Evolutionary conservation across 2,797 vertebrate species (phyloP).

Genomic region (Ibycter americanus): DNA sequence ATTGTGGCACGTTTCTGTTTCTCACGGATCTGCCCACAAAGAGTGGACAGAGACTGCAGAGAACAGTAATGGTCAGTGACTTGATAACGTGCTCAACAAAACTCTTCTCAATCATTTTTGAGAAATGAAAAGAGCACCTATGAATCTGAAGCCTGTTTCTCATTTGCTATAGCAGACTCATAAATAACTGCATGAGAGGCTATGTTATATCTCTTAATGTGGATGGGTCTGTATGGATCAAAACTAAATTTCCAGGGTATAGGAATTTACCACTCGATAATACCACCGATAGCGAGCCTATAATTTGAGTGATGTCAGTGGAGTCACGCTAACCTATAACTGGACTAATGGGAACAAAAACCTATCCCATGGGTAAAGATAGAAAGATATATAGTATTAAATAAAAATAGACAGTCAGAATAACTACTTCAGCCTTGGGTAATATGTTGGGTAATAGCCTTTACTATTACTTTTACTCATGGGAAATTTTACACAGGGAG

Average conservation of each 20-base stretch:
- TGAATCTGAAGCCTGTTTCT: neutral
- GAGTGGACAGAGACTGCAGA: neutral
- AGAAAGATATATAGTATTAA: slow-evolving; percentile 37
- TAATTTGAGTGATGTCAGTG: neutral
- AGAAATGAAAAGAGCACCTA: neutral
- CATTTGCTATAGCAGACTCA: neutral
- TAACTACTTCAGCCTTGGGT: neutral
- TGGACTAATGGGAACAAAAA: slow-evolving; percentile 24
- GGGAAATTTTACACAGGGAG: slow-evolving; percentile 27
- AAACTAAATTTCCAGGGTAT: neutral
- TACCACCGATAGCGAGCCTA: neutral
- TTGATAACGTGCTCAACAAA: neutral
- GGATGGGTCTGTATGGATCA: neutral
- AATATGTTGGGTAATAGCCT: slow-evolving; percentile 12
- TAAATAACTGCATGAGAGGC: neutral
- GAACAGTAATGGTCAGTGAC: neutral
- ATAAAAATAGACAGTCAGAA: slow-evolving; percentile 45
- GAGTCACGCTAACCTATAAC: neutral
- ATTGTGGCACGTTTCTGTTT: neutral
- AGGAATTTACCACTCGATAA: neutral
- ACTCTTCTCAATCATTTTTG: neutral
- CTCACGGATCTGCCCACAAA: neutral
- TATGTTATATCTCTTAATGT: neutral
- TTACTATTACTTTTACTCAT: slow-evolving; percentile 28
- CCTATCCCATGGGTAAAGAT: neutral